Evolutionary conservation across 2,113 vertebrate species (phyloP).

Genomic region (Oncorhynchus mykiss): DNA sequence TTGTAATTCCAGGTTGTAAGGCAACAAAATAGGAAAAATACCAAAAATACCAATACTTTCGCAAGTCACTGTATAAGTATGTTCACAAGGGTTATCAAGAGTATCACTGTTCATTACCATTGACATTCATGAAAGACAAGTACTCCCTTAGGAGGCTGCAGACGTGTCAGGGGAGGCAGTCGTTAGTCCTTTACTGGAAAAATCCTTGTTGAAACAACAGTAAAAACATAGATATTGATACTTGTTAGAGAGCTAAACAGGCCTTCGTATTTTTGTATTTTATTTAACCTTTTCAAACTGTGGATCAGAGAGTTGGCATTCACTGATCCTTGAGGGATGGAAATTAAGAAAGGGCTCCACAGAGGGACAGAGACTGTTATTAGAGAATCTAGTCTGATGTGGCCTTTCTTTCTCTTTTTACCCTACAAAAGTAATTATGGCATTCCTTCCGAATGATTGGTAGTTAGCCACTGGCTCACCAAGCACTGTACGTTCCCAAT

Average conservation of each 20-base stretch:
- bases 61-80: no score
- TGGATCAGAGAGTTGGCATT: slow-evolving; percentile 30
- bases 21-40: no score
- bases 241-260: slow-evolving; percentile 12
- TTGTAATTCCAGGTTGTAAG: no score
- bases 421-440: slow-evolving; percentile 17
- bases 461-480: not conserved
- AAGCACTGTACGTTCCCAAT: slow-evolving; percentile 4
- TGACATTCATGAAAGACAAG: not conserved
- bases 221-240: slow-evolving; percentile 28
- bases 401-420: slow-evolving; percentile 8
- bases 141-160: not conserved
- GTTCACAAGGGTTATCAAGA: no score
- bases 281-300: not conserved
- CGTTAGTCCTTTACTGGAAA: not conserved
- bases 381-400: no score
- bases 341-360: no score
- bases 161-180: not conserved
- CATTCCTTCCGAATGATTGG: slow-evolving; percentile 28
- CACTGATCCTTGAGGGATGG: not conserved
- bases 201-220: not conserved
- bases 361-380: no score
- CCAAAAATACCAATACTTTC: no score
- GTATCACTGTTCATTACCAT: not conserved
- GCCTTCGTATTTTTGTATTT: no score